Conservation (phyloP, 2,888 invertebrate species). For the Latheticus oryzae region DNA sequence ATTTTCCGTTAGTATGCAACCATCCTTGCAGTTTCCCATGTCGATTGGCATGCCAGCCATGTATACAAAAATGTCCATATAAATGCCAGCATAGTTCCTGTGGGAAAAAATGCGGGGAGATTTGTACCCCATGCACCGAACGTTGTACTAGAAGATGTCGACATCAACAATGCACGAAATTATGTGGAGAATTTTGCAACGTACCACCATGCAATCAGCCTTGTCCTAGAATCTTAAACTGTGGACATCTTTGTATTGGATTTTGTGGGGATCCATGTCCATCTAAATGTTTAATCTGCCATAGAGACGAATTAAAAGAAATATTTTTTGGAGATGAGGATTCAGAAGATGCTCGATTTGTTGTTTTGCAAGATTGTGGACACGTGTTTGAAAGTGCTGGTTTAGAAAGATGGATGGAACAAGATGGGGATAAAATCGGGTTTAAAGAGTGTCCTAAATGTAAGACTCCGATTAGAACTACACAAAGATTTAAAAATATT, state of each 20-base stretch:
- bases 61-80: conserved; percentile 66
- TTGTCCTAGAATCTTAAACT: conserved; percentile 64
- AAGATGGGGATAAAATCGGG: conserved; percentile 31
- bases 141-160: conserved; percentile 61
- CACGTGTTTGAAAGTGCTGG: conserved; percentile 52
- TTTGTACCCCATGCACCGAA: conserved; percentile 62
- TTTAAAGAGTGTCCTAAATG: conserved; percentile 53
- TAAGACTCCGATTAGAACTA: conserved; percentile 51
- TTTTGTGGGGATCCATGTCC: conserved; percentile 75
- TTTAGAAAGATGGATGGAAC: conserved; percentile 50
- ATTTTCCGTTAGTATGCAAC: conserved; percentile 71
- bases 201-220: conserved; percentile 65
- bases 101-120: conserved; percentile 63
- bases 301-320: conserved; percentile 47
- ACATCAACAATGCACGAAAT: conserved; percentile 67
- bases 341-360: conserved; percentile 52
- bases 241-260: conserved; percentile 76
- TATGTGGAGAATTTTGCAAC: conserved; percentile 67
- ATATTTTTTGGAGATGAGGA: conserved; percentile 55
- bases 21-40: conserved; percentile 72
- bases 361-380: conserved; percentile 53
- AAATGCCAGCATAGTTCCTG: conserved; percentile 70
- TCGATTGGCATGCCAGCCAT: conserved; percentile 70
- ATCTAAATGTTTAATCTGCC: conserved; percentile 50
- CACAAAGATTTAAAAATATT: conserved; percentile 52